These are phyloP conservation scores for Epizoanthus illoricatus DNA, from an alignment of 92 coral and sea anemone genomes.

Conservation along the genomic window DNA sequence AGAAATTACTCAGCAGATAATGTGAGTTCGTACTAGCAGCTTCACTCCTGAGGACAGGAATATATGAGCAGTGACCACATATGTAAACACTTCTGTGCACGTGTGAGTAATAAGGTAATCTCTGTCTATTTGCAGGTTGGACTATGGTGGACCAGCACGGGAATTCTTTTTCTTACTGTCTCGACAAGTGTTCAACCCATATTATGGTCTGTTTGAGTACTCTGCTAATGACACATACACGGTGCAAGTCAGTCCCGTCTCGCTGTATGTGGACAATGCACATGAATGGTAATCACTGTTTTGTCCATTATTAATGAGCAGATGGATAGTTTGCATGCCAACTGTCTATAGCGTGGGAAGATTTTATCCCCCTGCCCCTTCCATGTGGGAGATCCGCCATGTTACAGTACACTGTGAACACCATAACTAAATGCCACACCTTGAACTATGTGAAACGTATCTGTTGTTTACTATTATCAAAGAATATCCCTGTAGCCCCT, in stretches of 20 bases:
- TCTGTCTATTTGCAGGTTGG: conserved; percentile 62
- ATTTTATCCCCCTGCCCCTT: no score
- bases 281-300: conserved; percentile 84
- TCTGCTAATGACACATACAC: conserved; percentile 99
- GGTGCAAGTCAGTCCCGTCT: conserved; percentile 97
- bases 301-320: not conserved
- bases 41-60: no score
- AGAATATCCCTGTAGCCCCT: no score
- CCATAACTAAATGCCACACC: no score
- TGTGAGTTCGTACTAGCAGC: no score
- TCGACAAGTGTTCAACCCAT: conserved; percentile 95
- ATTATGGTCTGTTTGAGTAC: conserved; percentile 97
- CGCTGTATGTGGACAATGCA: conserved; percentile 96
- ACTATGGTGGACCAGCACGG: conserved; percentile 98
- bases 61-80: no score
- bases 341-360: not conserved
- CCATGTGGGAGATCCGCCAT: no score
- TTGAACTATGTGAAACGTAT: no score
- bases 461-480: no score
- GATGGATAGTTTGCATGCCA: not conserved
- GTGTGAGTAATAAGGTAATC: no score
- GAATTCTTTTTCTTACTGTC: conserved; percentile 96
- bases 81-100: no score
- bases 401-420: not conserved
- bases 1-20: no score